Conservation (phyloP, 92 coral and sea anemone genomes). For the Phenganax stokvisi region DNA sequence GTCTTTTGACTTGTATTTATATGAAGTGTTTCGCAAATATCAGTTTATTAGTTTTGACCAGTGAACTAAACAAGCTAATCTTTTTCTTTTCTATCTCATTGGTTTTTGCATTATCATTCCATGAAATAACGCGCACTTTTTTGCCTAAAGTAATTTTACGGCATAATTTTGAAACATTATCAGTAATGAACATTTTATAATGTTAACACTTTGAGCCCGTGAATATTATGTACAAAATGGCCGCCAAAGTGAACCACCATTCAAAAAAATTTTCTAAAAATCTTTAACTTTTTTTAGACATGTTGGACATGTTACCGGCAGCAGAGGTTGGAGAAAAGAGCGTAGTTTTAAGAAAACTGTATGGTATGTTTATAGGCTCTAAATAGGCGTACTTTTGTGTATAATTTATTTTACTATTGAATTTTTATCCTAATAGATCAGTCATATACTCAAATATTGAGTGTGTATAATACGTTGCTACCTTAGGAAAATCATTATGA, state of each 20-base stretch:
- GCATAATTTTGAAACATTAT: too few species aligned
- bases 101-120: too few species aligned
- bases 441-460: background rate
- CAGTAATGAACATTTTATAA: too few species aligned
- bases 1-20: background rate
- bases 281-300: background rate
- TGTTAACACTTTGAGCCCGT: slow-evolving; percentile 26
- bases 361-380: slow-evolving; percentile 44
- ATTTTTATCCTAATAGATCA: background rate
- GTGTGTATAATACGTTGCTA: too few species aligned
- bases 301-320: slow-evolving; percentile 60
- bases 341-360: slow-evolving; percentile 57
- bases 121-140: too few species aligned
- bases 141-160: too few species aligned
- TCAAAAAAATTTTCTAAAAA: background rate
- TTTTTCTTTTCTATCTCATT: too few species aligned
- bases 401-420: background rate
- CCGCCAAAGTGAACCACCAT: background rate
- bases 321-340: slow-evolving; percentile 54
- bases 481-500: too few species aligned
- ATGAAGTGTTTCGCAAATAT: too few species aligned
- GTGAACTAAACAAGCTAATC: too few species aligned
- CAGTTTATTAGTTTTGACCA: too few species aligned
- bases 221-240: slow-evolving; percentile 45
- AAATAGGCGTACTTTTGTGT: background rate